Percentiles rank a stretch among this genome's conserved stretches.
These are phyloP conservation scores for Prenolepis imparis DNA, from an alignment of 2,888 invertebrate species.

Conservation along the genomic window DNA sequence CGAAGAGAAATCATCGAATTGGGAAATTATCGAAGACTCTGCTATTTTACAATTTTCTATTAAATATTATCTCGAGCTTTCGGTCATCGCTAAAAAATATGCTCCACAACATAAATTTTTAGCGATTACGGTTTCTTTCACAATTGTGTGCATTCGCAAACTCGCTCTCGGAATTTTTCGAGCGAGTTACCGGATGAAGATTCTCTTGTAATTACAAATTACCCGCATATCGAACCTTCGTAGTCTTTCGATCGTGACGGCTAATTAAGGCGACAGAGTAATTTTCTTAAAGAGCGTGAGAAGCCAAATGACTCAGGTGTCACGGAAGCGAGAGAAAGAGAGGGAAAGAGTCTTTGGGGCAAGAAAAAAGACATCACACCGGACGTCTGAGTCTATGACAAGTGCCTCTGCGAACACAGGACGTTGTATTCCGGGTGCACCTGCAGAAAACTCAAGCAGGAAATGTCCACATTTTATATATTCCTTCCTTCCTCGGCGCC, in stretches of 20 bases:
- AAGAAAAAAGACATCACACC: conserved; percentile 57
- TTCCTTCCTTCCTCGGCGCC: neutral
- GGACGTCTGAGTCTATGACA: conserved; percentile 78
- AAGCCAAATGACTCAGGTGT: conserved; percentile 75
- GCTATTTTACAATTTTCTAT: neutral
- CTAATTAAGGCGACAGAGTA: conserved; percentile 54
- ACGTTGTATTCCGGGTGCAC: conserved; percentile 68
- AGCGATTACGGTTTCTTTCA: neutral
- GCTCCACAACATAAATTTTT: neutral
- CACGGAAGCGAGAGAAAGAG: conserved; percentile 69
- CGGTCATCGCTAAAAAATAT: neutral
- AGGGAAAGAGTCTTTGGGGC: conserved; percentile 35
- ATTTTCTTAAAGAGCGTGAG: conserved; percentile 69
- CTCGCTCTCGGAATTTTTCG: neutral
- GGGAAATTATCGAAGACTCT: neutral
- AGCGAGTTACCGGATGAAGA: conserved; percentile 11
- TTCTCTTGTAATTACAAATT: conserved; percentile 59
- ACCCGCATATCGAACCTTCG: conserved; percentile 61
- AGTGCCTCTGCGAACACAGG: conserved; percentile 70
- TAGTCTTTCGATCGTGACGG: conserved; percentile 5
- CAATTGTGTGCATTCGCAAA: neutral
- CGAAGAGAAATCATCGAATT: neutral
- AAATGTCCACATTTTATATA: conserved; percentile 73
- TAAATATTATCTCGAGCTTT: neutral
- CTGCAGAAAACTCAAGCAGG: conserved; percentile 71